Evolutionary conservation across 2,797 vertebrate species (phyloP), one percentile per base, ranked within the genome.

Genomic region (Passerculus sandwichensis): DNA sequence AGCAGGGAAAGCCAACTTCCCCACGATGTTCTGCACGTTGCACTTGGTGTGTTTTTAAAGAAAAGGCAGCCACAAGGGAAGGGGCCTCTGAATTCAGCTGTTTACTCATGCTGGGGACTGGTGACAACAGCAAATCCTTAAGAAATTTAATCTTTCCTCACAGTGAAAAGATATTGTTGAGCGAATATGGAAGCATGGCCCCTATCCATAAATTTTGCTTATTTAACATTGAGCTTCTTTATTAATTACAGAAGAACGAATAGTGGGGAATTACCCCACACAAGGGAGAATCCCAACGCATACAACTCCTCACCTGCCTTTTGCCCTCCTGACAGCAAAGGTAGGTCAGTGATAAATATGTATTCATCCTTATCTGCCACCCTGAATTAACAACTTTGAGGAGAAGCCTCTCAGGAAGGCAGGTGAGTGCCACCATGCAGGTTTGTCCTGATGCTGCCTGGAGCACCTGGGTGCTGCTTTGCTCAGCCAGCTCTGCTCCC

Each of bases 1-100:
- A 90, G 56, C 5, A 22, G 70, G 78, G 88, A 96, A 97, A 96
- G 60, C 82, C 70, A 96, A 89, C 89, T 94, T 97, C 95, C 89
- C 80, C 57, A 72, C 61, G 93, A 54, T 78, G 96, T 94, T 96
- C 71, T 70, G 51, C 78, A 91, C 2, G 2, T 67, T 75, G 79
- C 91, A 80, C 84, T 94, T 92, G 69, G 92, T 4, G 4, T 38
- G 36, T 34, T 82, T 95, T 89, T 93, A 81, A 93, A 94, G 67
- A 66, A 86, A 96, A 94, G 7, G n/a, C 70, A 83, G n/a, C 72
- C 12, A 4, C 18, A 75, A 60, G 44, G 79, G 62, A 92, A 85
- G 13, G 14, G 7, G 59, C 19, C 62, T 76, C 70, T 65, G 25
- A 90, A 67, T 87, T 87, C 65, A 70, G 22, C 67, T 89, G 50